Conservation (phyloP, 2,888 invertebrate species). For the Napeogenes sylphis region DNA sequence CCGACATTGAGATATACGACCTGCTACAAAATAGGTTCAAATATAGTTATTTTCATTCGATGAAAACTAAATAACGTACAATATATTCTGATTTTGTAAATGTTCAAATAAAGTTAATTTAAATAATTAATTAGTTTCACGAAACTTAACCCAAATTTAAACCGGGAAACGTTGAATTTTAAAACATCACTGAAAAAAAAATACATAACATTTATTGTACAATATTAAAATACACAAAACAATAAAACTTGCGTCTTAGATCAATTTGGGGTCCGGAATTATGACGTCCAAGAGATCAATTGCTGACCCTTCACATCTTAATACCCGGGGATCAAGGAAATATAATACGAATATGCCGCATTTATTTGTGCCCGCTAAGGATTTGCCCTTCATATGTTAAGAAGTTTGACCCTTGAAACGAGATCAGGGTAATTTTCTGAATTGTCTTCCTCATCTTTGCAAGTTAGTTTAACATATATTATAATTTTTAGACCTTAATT, state of each 20-base stretch:
- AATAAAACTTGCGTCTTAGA: conserved; percentile 54
- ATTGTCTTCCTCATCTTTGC: conserved; percentile 48
- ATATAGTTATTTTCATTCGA: conserved; percentile 2
- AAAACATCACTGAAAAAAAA: no score
- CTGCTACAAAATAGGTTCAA: conserved; percentile 23
- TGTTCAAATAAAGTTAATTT: no score
- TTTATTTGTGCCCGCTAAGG: conserved; percentile 74
- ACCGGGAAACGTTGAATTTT: no score
- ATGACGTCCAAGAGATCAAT: conserved; percentile 47
- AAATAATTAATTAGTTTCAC: no score
- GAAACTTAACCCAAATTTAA: no score
- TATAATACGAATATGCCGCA: conserved; percentile 66
- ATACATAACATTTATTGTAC: no score
- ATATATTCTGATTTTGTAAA: no score
- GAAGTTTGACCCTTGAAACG: conserved; percentile 65
- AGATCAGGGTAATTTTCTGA: conserved; percentile 68
- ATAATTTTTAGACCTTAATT: no score
- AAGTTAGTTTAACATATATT: conserved; percentile 5
- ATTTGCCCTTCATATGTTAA: conserved; percentile 67
- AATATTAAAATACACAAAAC: conserved; percentile 24
- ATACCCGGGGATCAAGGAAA: conserved; percentile 69
- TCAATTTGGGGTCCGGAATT: conserved; percentile 53
- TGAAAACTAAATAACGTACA: neutral
- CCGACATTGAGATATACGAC: conserved; percentile 57
- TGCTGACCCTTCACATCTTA: conserved; percentile 68